Conservation (phyloP, 2,113 vertebrate species). For the Dunckerocampus dactyliophorus region DNA sequence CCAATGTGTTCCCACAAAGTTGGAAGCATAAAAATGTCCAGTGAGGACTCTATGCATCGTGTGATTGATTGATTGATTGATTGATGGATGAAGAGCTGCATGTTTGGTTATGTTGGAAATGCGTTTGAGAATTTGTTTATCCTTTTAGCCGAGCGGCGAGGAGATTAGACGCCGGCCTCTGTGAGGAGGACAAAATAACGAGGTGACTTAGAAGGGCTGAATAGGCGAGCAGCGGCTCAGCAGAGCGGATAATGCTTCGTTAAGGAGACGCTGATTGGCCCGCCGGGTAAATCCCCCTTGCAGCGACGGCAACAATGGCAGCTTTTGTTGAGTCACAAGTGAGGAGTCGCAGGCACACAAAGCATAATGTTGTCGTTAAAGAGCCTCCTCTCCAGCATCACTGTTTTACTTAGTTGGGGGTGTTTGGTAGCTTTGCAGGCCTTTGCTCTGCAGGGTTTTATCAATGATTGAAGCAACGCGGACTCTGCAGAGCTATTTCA, state of each 20-base stretch:
- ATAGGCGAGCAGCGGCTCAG: constrained; percentile 32
- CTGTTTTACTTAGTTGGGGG: background rate
- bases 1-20: no score
- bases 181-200: constrained; percentile 48
- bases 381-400: background rate
- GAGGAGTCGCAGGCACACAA: constrained; percentile 1
- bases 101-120: no score
- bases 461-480: no score
- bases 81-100: no score
- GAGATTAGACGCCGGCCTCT: constrained; percentile 35
- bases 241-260: constrained; percentile 36
- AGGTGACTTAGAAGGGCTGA: constrained; percentile 29
- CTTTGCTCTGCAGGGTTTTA: no score
- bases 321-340: constrained; percentile 38
- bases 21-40: no score
- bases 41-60: no score
- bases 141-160: constrained; percentile 17
- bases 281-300: constrained; percentile 27
- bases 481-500: no score
- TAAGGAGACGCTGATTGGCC: constrained; percentile 56
- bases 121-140: constrained; percentile 26
- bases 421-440: background rate
- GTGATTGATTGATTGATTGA: no score
- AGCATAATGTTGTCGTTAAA: background rate
- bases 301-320: constrained; percentile 22